Percentiles rank a stretch among this genome's conserved stretches.
Conservation (phyloP, 2,113 vertebrate genomes). For the Chiloscyllium plagiosum region DNA sequence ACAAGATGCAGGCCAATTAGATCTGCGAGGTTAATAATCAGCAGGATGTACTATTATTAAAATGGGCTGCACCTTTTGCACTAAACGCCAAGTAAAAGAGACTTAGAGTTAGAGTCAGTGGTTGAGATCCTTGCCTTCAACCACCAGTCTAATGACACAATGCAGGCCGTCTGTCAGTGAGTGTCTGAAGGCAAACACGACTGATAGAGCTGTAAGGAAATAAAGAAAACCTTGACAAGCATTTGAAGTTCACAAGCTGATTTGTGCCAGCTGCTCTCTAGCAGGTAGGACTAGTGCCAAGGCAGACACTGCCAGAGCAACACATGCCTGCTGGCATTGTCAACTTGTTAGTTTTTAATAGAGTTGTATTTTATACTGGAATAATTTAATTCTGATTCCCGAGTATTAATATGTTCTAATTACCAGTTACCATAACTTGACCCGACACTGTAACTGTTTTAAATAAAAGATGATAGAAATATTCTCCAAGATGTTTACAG, state of each 20-base stretch:
- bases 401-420: conserved; percentile 27
- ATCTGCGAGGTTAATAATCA: not conserved
- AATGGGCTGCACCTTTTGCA: not conserved
- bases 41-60: not conserved
- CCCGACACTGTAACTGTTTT: not conserved
- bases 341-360: conserved; percentile 46
- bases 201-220: conserved; percentile 37
- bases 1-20: not conserved
- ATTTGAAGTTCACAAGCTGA: conserved; percentile 42
- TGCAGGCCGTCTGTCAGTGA: not conserved
- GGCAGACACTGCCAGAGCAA: conserved; percentile 42
- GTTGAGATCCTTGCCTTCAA: not conserved
- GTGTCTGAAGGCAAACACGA: conserved; percentile 23
- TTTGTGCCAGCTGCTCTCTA: conserved; percentile 43
- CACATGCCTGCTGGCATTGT: conserved; percentile 46
- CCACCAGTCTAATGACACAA: not conserved
- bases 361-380: conserved; percentile 42
- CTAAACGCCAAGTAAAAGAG: not conserved
- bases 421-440: conserved; percentile 30
- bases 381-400: conserved; percentile 36
- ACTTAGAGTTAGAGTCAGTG: not conserved
- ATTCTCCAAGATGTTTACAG: not conserved
- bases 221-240: conserved; percentile 37
- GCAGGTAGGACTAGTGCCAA: conserved; percentile 50
- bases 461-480: conserved; percentile 2